Evolutionary conservation across 2,888 invertebrate species (phyloP).

Genomic region (Amiota communis): DNA sequence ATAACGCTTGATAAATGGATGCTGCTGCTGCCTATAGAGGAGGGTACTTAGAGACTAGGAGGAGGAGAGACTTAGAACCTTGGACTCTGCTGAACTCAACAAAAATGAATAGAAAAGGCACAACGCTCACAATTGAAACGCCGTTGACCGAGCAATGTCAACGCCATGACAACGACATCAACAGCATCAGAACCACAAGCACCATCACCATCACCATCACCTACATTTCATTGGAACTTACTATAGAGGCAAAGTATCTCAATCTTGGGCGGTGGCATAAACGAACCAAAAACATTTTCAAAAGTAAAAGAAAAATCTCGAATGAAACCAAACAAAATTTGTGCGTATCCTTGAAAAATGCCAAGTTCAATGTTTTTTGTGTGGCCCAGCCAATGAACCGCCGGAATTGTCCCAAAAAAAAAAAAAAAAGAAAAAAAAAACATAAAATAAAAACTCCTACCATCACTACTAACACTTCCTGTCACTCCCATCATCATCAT

Average conservation of each 20-base stretch:
- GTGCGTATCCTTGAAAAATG: slow-evolving; percentile 56
- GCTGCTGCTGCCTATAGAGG: neutral
- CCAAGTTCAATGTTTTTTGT: slow-evolving; percentile 60
- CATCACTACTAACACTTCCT: neutral
- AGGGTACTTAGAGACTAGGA: no score
- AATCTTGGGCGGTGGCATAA: neutral
- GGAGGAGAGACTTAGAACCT: slow-evolving; percentile 47
- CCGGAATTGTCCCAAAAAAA: slow-evolving; percentile 13
- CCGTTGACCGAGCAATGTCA: slow-evolving; percentile 55
- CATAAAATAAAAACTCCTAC: slow-evolving; percentile 14
- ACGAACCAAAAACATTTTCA: slow-evolving; percentile 1
- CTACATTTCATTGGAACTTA: no score
- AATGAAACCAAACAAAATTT: slow-evolving; percentile 31
- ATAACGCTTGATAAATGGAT: neutral
- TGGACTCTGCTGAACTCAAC: slow-evolving; percentile 57
- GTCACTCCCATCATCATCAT: neutral
- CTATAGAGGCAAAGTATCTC: neutral
- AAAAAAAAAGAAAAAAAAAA: slow-evolving; percentile 24
- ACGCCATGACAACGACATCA: slow-evolving; percentile 50
- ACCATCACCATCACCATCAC: no score
- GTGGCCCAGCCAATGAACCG: slow-evolving; percentile 55
- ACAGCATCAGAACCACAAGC: no score
- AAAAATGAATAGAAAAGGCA: slow-evolving; percentile 45
- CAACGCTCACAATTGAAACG: slow-evolving; percentile 49
- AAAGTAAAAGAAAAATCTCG: slow-evolving; percentile 14